Percentiles rank a stretch among this genome's conserved stretches.
These are phyloP conservation scores for Chelonoidis abingdonii DNA, from an alignment of 2,113 vertebrate genomes.

Conservation along the genomic window DNA sequence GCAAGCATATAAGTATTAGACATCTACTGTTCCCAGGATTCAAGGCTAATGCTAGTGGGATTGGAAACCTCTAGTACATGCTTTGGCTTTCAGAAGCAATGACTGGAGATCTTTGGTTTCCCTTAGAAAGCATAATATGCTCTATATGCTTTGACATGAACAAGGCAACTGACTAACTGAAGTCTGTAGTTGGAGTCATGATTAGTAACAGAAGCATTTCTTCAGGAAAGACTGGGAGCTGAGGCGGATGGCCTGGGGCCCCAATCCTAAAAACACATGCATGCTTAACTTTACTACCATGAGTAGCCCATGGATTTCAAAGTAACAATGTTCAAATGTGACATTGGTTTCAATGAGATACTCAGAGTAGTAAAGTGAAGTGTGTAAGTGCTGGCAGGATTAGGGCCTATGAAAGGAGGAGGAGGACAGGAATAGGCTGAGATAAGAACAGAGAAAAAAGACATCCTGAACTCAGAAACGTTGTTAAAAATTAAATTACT, in stretches of 20 bases:
- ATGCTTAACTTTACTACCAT: neutral
- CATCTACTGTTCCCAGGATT: no score
- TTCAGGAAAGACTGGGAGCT: neutral
- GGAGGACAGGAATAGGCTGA: neutral
- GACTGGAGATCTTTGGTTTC: no score
- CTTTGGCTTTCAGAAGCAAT: no score
- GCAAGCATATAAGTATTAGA: no score
- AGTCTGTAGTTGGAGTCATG: neutral
- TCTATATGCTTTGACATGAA: no score
- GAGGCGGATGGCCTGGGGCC: neutral
- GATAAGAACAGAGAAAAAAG: neutral
- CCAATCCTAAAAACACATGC: neutral
- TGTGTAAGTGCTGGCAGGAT: neutral
- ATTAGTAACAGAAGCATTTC: neutral
- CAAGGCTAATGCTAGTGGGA: no score
- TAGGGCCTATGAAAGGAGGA: neutral
- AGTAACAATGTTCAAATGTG: neutral
- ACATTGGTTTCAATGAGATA: neutral
- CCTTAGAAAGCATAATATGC: no score
- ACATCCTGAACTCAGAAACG: neutral
- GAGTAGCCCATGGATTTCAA: neutral
- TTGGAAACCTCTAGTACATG: no score
- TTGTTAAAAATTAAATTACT: constrained; percentile 56
- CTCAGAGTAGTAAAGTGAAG: neutral
- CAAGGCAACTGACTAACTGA: neutral